phyloP scores from a whole-genome alignment of 1,140 invertebrate species.

The Maniola jurtina region DNA sequence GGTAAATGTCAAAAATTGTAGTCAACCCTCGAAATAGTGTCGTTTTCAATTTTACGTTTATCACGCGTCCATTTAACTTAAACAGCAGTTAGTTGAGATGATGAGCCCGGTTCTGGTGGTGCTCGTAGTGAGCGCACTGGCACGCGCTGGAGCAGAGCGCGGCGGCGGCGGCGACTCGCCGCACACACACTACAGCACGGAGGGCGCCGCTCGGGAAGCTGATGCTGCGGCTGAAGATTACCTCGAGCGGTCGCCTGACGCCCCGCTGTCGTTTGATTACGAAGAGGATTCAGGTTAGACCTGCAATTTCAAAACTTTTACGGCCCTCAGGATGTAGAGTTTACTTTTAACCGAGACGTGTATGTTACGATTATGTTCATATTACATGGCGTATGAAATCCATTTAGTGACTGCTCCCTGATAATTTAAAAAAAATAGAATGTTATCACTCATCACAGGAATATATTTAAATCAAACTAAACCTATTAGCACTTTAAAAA shows the following conservation, averaged over 20 bases:
- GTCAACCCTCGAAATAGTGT: slow-evolving; percentile 58
- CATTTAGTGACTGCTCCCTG: too few species aligned
- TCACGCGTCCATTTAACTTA: slow-evolving; percentile 12
- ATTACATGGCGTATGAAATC: too few species aligned
- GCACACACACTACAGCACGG: slow-evolving; percentile 54
- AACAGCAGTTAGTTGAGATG: not conserved
- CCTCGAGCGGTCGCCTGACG: slow-evolving; percentile 46
- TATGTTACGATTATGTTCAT: too few species aligned
- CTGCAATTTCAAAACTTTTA: slow-evolving; percentile 1
- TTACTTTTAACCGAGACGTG: too few species aligned
- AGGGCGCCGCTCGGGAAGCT: slow-evolving; percentile 26
- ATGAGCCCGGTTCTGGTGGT: slow-evolving; percentile 41
- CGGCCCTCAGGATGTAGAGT: too few species aligned
- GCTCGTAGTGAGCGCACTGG: slow-evolving; percentile 36
- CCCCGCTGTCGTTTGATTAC: slow-evolving; percentile 46
- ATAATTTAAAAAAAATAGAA: too few species aligned
- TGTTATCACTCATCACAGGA: not conserved
- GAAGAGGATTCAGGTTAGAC: slow-evolving; percentile 44
- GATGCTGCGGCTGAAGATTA: slow-evolving; percentile 42
- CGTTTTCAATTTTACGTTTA: slow-evolving; percentile 39
- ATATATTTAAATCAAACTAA: too few species aligned
- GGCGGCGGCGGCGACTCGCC: too few species aligned
- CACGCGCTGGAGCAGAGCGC: slow-evolving; percentile 30
- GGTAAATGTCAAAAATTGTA: slow-evolving; percentile 66
- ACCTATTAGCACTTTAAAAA: too few species aligned